These are phyloP conservation scores for Zygogramma bicolorata DNA, from an alignment of 2,888 invertebrate genomes.

Conservation along the genomic window DNA sequence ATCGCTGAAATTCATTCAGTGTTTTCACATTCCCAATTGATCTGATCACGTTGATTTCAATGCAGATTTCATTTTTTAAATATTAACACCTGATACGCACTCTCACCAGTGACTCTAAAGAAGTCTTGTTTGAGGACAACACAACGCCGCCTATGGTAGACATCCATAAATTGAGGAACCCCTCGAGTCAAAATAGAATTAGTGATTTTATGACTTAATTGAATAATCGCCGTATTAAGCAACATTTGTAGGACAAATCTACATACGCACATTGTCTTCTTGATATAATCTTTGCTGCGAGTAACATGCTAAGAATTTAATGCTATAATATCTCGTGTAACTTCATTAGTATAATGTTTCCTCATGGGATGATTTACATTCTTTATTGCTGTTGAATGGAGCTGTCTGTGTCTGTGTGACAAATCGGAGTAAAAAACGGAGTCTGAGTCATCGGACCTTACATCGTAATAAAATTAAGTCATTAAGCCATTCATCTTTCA, in stretches of 20 bases:
- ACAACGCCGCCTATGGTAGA: slow-evolving; percentile 6
- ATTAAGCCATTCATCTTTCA: background rate
- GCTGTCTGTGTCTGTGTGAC: slow-evolving; percentile 18
- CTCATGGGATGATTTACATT: slow-evolving; percentile 21
- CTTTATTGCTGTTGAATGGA: slow-evolving; percentile 14
- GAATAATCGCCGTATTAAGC: slow-evolving; percentile 38
- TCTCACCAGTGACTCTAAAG: background rate
- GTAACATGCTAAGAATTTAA: slow-evolving; percentile 25
- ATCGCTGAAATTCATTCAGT: too few relatives aligned
- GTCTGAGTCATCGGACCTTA: slow-evolving; percentile 11
- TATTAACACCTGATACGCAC: too few relatives aligned
- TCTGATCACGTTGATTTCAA: too few relatives aligned
- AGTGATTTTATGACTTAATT: slow-evolving; percentile 34
- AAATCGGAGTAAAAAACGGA: slow-evolving; percentile 6
- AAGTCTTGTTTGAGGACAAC: background rate
- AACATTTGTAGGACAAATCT: slow-evolving; percentile 32
- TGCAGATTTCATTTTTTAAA: too few relatives aligned
- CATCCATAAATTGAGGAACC: background rate
- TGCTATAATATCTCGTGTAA: slow-evolving; percentile 29
- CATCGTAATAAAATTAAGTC: background rate
- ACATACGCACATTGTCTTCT: slow-evolving; percentile 33
- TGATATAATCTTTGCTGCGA: slow-evolving; percentile 27
- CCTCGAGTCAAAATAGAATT: slow-evolving; percentile 20
- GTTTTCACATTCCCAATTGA: too few relatives aligned
- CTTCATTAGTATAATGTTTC: slow-evolving; percentile 30